These are phyloP conservation scores for Echeneis naucrates DNA, from an alignment of 2,797 vertebrate species.

Conservation along the genomic window DNA sequence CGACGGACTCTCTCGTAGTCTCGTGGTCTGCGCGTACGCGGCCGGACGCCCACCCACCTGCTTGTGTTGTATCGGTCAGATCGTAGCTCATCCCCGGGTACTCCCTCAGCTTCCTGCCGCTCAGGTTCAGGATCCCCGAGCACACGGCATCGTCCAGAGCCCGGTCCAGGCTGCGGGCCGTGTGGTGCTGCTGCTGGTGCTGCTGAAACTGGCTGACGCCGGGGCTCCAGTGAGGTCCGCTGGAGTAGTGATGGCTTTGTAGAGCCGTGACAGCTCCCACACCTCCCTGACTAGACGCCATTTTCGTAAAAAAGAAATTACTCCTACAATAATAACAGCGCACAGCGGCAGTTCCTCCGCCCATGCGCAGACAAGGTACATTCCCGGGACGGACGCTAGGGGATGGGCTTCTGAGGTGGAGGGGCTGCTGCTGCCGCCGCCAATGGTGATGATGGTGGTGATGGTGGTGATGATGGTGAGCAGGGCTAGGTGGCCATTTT, in stretches of 20 bases:
- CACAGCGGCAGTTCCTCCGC: constrained; percentile 84
- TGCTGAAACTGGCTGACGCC: constrained; percentile 85
- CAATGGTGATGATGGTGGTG: constrained; percentile 29
- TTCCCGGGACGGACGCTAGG: constrained; percentile 67
- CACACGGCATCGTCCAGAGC: constrained; percentile 94
- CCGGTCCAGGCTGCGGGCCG: constrained; percentile 93
- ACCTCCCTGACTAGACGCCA: constrained; percentile 96
- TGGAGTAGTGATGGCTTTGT: constrained; percentile 84
- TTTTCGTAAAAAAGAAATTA: constrained; percentile 86
- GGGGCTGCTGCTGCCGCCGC: constrained; percentile 37
- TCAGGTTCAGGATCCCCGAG: constrained; percentile 93
- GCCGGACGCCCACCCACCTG: constrained; percentile 92
- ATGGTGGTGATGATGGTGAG: constrained; percentile 36
- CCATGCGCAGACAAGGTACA: constrained; percentile 72
- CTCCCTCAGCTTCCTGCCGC: constrained; percentile 94
- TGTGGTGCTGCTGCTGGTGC: constrained; percentile 86
- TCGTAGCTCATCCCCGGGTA: constrained; percentile 93
- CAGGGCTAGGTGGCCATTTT: constrained; percentile 77
- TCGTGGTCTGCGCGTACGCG: background rate
- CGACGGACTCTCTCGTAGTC: background rate
- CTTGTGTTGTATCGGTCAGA: constrained; percentile 95
- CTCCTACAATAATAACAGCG: constrained; percentile 85
- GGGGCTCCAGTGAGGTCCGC: constrained; percentile 89
- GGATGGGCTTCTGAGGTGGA: constrained; percentile 72
- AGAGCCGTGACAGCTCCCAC: constrained; percentile 83